These are phyloP conservation scores for Ptychobarbus kaznakovi DNA, from an alignment of 2,797 vertebrate species.

Conservation along the genomic window DNA sequence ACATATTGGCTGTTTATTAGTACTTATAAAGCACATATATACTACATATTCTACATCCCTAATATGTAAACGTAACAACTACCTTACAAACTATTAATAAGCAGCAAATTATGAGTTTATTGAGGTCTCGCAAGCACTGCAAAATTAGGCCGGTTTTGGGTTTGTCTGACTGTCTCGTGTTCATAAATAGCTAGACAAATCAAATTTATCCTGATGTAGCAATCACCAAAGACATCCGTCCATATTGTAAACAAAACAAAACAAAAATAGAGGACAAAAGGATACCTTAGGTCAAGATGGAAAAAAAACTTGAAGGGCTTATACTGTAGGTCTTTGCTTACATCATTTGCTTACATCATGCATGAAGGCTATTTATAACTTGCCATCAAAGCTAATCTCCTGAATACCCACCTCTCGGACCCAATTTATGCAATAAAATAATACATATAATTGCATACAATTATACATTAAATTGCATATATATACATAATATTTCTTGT, in stretches of 20 bases:
- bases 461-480: background rate
- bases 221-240: background rate
- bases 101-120: background rate
- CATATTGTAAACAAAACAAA: background rate
- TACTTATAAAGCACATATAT: background rate
- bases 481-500: background rate
- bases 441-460: background rate
- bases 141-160: background rate
- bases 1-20: too few relatives aligned
- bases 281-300: background rate
- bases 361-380: background rate
- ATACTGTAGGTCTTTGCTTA: background rate
- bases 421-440: background rate
- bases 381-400: background rate
- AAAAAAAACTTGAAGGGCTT: background rate
- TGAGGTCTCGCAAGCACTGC: background rate
- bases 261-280: background rate
- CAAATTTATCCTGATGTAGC: background rate
- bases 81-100: background rate
- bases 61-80: background rate
- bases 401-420: background rate
- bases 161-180: background rate
- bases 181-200: slow-evolving; percentile 1
- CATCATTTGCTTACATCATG: slow-evolving; percentile 9
- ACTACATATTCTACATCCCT: background rate